Evolutionary conservation across 2,797 vertebrate species (phyloP), one percentile per base, ranked within the genome.

Genomic region (Oceanodroma leucorhoa): DNA sequence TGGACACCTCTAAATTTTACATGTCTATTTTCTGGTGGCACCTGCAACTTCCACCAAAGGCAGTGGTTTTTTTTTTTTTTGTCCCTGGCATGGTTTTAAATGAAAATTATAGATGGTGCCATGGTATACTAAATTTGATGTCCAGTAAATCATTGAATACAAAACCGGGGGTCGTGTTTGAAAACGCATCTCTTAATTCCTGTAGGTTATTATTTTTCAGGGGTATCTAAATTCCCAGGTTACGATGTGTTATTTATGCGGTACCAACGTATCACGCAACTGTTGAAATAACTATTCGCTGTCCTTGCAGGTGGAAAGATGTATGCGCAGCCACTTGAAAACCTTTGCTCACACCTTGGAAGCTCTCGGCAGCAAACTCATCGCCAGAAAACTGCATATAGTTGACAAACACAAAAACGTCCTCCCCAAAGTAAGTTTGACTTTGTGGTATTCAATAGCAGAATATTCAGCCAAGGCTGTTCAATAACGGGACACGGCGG

Each of bases 291-390:
- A 55, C 38, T 6, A 1, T n/a, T 12, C 0, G 1, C 16, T 75
- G 12, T 46, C 72, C 43, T 69, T 78, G 60, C 83, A 96, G 96
- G 3, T 85, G 45, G 90, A 95, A 24, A 77, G 22, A 16, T 97
- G 95, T 11, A 80, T 87, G 48, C 36, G 34, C 1, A 89, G 75
- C 55, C 84, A 94, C 66, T 81, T 96, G 83, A 64, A 45, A 32
- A 72, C 46, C 40, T 95, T 97, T 13, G 11, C 0, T 5, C 3
- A 1, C 11, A 62, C 40, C 55, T 60, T 97, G 81, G 23, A 3
- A 55, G 3, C 1, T 50, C 78, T 73, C 1, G 7, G 79, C 30
- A 4, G 81, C 78, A 80, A 38, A 87, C 0, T 15, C 6, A 18
- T 95, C 0, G 50, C 73, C 45, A 3, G 0, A 5, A 94, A 84